These are phyloP conservation scores for Actenoides hombroni DNA, from an alignment of 2,113 vertebrate species.

Conservation along the genomic window DNA sequence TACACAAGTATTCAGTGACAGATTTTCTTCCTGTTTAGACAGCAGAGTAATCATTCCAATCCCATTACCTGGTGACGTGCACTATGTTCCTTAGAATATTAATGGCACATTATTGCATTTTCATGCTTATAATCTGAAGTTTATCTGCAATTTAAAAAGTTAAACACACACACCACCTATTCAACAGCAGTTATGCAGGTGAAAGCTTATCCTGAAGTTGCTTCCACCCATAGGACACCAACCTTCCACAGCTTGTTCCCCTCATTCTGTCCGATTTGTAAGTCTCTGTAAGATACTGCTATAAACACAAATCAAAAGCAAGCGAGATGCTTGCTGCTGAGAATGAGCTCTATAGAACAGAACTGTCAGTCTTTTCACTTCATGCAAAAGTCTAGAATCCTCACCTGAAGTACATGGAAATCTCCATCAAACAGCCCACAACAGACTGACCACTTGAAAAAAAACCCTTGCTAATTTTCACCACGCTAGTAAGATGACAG, in stretches of 20 bases:
- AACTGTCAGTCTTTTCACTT: not conserved
- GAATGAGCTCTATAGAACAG: not conserved
- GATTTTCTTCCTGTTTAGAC: not conserved
- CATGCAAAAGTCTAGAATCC: not conserved
- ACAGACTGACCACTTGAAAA: not conserved
- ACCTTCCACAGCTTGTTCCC: not conserved
- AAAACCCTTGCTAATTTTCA: not conserved
- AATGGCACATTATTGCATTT: not conserved
- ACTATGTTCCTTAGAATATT: not conserved
- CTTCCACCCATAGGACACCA: accelerated
- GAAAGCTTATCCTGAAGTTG: not conserved
- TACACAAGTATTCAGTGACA: not conserved
- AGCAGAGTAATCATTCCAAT: not conserved
- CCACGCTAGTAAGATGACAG: not conserved
- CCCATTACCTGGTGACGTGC: not conserved
- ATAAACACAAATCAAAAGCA: not conserved
- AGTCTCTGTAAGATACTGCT: not conserved
- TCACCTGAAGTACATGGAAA: not conserved
- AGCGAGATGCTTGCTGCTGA: not conserved
- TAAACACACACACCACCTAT: not conserved
- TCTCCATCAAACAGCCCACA: not conserved
- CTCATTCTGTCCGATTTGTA: not conserved
- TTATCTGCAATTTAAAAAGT: not conserved
- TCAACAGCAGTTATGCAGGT: not conserved
- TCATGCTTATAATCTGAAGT: not conserved